Base-by-base conservation (phyloP, 2,888 invertebrate species). In the Pyralis farinalis region DNA sequence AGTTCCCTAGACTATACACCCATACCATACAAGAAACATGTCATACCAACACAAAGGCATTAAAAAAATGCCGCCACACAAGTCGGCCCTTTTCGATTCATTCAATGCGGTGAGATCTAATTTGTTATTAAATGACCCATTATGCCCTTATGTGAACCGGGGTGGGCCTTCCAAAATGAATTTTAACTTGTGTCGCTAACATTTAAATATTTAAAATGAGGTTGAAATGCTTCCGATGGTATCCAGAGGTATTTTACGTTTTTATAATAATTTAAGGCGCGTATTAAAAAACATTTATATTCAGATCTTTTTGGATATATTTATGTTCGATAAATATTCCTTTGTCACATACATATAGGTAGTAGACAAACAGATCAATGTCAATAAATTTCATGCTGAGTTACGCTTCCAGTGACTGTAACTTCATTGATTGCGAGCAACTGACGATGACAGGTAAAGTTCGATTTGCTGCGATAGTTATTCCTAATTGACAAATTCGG, bases 81-180 rank as follows among this genome's bases (percentile, higher is more conserved):
- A 44, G 40, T 43, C 38, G 44, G 47, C 46, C 42, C 46, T 53
- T 58, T 66, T 60, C 51, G 55, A 56, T 57, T 60, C 49, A 51
- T 68, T 67, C 60, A 76, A 76, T 65, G 60, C 69, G 60, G 69
- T 50, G 63, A 63, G 69, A 74, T 76, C 83, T 84, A 87, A 85
- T 87, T 88, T 84, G 81, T 79, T 84, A 84, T 74, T 84, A 85
- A 86, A 85, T 86, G 74, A 80, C 71, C 71, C 74, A 78, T 86
- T 82, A 82, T 78, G 66, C 63, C 68, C 69, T 69, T 75, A 71
- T 74, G 73, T 61, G 63, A 70, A 58, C 59, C 57, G 63, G 80
- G 80, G 82, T 74, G 67, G 25, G 66, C 53, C 64, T 72, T 76
- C 51, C 71, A 71, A 73, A 79, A 79, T 85, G 83, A 84, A 86